Evolutionary conservation across 2,113 vertebrate species (phyloP), one percentile per base, ranked within the genome.

Genomic region (Syngnathus typhle): DNA sequence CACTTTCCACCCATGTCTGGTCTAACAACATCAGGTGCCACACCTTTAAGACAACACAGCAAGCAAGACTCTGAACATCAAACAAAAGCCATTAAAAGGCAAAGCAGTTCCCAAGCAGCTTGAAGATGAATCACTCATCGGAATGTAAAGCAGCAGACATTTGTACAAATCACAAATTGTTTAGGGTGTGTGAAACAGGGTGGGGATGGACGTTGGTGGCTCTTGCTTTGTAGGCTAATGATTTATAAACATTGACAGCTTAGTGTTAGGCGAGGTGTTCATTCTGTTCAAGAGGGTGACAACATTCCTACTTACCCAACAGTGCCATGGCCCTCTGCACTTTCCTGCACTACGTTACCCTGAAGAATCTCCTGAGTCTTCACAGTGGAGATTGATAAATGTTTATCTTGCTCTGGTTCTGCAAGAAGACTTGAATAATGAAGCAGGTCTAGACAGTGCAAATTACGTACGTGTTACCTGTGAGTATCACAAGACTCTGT

Each of bases 361-460:
- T 94, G 93, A 68, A 95, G 88, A 64, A 94, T 75, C 65, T 95
- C 93, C 84, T 94, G 93, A 69, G 92, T 95, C 83, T 92, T 94
- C 76, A 94, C 80, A 19, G 92, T 91, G 78, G 94, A 90, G 63
- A 92, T 91, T 49, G 90, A 93, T 72, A 92, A 85, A 21, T 87
- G 84, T 47, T 75, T 81, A 69, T 81, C 85, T 3, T 64, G 77
- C 60, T 88, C 82, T 0, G 88, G 85, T 60, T 91, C 90, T 91
- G 82, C 32, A 36, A 47, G 54, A 70, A 72, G 21, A 85, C 61
- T 66, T 18, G 23, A 23, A 58, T 59, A 54, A 75, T 5, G 69
- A 60, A 76, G 23, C 15, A 63, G 55, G n/a, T 69, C 44, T 16
- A 18, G 37, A 60, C n/a, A 15, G 16, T 19, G 10, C n/a, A n/a